Evolutionary conservation across 2,888 invertebrate genomes (phyloP), one percentile per base, ranked within the genome.

Genomic region (Lasioglossum figueresi): DNA sequence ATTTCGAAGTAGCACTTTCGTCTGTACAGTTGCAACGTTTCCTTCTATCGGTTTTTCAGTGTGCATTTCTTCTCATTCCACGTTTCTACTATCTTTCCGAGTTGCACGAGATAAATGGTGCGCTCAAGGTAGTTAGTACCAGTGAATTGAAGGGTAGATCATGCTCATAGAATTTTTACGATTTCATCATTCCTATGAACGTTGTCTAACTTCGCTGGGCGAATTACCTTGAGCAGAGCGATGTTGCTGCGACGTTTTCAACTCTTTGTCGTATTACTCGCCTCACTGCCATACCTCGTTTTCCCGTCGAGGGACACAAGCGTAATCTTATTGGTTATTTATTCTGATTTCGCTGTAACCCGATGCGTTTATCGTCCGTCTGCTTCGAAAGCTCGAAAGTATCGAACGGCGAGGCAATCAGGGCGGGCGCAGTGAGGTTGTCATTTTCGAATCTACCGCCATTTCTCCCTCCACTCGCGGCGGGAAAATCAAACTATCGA

Each of bases 1-100:
- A 66, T 80, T 83, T 70, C 56, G 73, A 88, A 85, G 86, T 31
- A 85, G 89, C 88, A 88, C 88, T 88, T 89, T 85, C n/a, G 76
- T 78, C 77, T 80, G 63, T 79, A 79, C 75, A 66, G 34, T 45
- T 77, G 76, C 63, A 77, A 74, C 43, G 68, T 52, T 76, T 70
- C 16, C 2, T 31, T 43, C 14, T 10, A 10, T 31, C 19, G 6
- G 8, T 68, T 75, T 52, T 81, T 52, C 77, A 43, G 66, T 56
- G 52, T 77, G 63, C 52, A 79, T 79, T 66, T 81, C 43, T 19
- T 79, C 73, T 76, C 83, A 68, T 85, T 85, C 73, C 71, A 66
- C 56, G 56, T 59, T 56, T 70, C 45, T 59, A 4, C 56, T 34
- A 79, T 79, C 23, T 34, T 43, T 6, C 16, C 6, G 37, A 37